Evolutionary conservation across 2,797 vertebrate genomes (phyloP).

Genomic region (Glossophaga mutica): DNA sequence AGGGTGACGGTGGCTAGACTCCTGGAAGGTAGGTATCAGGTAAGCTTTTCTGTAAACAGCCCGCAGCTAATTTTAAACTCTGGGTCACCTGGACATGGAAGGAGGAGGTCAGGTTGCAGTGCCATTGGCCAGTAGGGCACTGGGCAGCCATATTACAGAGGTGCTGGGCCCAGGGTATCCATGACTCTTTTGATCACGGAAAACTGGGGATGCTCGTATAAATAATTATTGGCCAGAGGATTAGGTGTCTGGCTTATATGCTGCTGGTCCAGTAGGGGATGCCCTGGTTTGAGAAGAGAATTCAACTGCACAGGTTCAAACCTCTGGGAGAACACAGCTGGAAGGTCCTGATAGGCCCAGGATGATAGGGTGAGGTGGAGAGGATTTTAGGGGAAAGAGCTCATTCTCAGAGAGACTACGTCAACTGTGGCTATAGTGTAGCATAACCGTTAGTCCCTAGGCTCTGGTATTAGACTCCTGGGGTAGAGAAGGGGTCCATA

Average conservation of each 20-base stretch:
- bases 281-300: neutral
- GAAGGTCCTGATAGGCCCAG: neutral
- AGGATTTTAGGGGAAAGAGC: neutral
- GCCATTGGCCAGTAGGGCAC: conserved; percentile 77
- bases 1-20: neutral
- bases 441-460: neutral
- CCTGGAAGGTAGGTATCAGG: conserved; percentile 71
- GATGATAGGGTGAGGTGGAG: neutral
- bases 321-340: neutral
- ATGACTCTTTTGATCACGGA: conserved; percentile 75
- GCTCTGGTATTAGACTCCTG: neutral
- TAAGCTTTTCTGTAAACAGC: conserved; percentile 65
- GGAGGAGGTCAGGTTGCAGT: conserved; percentile 81
- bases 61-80: conserved; percentile 84
- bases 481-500: neutral
- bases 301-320: neutral
- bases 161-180: conserved; percentile 69
- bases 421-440: neutral
- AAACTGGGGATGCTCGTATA: conserved; percentile 77
- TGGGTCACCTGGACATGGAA: conserved; percentile 77
- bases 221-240: conserved; percentile 81
- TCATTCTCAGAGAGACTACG: too few species aligned
- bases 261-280: neutral
- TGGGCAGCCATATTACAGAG: conserved; percentile 60
- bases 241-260: conserved; percentile 73